phyloP scores from a whole-genome alignment of 2,888 invertebrate species.

The Steromphala cineraria region DNA sequence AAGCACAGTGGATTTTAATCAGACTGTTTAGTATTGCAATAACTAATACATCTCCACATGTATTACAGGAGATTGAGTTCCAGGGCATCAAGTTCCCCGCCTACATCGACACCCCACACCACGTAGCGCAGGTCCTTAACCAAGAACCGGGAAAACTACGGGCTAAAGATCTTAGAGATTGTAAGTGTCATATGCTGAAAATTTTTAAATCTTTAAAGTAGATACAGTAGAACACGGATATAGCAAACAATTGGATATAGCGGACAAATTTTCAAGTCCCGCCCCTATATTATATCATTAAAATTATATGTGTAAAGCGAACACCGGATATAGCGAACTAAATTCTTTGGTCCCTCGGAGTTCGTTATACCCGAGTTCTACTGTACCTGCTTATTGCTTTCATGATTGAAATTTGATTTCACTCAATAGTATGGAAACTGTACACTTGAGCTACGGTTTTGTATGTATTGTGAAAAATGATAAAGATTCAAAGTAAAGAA shows the following conservation, averaged over 20 bases:
- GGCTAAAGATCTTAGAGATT: slow-evolving; percentile 72
- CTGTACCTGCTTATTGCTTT: not conserved
- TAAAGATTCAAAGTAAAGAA: no score
- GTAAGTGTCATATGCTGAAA: slow-evolving; percentile 42
- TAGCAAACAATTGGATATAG: no score
- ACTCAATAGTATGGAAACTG: not conserved
- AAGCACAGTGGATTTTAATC: no score
- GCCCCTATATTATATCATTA: no score
- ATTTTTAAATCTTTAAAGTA: not conserved
- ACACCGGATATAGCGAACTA: no score
- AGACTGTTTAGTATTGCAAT: no score
- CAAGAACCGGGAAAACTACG: slow-evolving; percentile 73
- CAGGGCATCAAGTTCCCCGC: slow-evolving; percentile 70
- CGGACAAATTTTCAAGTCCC: no score
- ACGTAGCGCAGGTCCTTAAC: slow-evolving; percentile 71
- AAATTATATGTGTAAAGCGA: no score
- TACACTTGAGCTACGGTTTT: no score
- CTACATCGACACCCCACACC: slow-evolving; percentile 69
- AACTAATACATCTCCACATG: not conserved
- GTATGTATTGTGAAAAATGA: not conserved
- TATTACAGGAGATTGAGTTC: slow-evolving; percentile 56
- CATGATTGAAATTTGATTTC: not conserved
- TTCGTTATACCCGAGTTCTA: no score
- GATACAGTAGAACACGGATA: no score
- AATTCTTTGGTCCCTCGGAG: no score